Conservation (phyloP, 2,113 vertebrate species). For the Syngnathus scovelli region DNA sequence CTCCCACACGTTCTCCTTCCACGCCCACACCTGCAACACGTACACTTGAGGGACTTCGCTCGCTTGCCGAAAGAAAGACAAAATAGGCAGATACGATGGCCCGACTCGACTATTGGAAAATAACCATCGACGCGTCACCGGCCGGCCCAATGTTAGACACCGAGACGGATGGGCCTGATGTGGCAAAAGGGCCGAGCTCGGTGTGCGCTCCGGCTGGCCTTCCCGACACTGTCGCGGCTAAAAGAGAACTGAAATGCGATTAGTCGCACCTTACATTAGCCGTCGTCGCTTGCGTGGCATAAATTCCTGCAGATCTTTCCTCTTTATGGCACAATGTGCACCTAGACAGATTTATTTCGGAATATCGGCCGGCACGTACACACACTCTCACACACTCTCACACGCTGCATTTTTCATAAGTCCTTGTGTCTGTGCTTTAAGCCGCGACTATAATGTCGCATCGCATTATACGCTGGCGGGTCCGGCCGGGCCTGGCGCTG, state of each 20-base stretch:
- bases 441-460: conserved; percentile 61
- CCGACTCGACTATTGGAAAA: neutral
- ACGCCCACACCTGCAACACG: conserved; percentile 83
- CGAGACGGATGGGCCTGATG: no score
- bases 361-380: neutral
- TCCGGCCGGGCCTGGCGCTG: conserved; percentile 9
- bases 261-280: neutral
- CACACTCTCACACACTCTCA: conserved; percentile 8
- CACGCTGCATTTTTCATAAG: conserved; percentile 66
- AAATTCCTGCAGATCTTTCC: neutral
- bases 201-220: neutral
- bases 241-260: neutral
- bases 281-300: neutral
- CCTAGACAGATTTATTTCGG: conserved; percentile 4
- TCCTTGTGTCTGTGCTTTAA: conserved; percentile 64
- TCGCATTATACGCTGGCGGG: conserved; percentile 62
- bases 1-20: conserved; percentile 93
- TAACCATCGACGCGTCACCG: neutral
- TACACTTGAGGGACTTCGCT: neutral
- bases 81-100: neutral
- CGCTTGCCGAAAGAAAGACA: neutral
- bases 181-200: neutral
- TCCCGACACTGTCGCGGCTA: neutral
- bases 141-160: neutral
- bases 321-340: conserved; percentile 8